phyloP scores from a whole-genome alignment of 2,113 vertebrate genomes.

The Loxodonta africana region DNA sequence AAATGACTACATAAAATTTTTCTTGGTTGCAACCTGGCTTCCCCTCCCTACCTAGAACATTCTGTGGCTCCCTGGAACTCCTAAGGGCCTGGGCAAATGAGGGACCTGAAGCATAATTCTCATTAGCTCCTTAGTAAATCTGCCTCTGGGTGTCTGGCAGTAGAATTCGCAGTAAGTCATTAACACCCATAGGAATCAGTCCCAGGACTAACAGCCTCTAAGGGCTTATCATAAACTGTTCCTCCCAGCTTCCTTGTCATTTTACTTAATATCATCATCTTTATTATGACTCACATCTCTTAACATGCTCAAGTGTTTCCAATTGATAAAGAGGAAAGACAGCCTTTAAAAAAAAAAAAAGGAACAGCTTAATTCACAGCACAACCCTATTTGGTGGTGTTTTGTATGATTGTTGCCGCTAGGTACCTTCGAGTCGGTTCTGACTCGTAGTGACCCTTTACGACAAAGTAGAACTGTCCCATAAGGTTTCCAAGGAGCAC shows the following conservation, averaged over 20 bases:
- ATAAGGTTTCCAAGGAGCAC: no score
- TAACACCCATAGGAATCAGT: not conserved
- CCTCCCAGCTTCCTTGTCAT: not conserved
- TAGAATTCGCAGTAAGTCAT: not conserved
- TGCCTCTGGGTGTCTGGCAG: not conserved
- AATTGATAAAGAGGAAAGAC: not conserved
- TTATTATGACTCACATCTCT: not conserved
- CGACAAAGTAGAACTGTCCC: no score
- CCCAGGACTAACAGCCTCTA: not conserved
- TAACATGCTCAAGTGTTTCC: not conserved
- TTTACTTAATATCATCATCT: not conserved
- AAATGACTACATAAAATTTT: slow-evolving; percentile 9
- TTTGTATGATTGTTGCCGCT: not conserved
- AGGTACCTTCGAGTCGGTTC: no score
- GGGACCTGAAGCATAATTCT: not conserved
- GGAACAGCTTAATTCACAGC: not conserved
- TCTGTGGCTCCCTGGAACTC: not conserved
- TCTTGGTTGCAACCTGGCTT: not conserved
- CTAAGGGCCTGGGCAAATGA: not conserved
- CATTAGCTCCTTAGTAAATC: not conserved
- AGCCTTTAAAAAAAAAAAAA: not conserved
- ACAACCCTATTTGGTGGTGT: not conserved
- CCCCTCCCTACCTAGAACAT: not conserved
- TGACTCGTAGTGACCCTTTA: no score
- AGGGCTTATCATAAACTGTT: not conserved